Conservation (phyloP, 2,888 invertebrate species). For the Epirrhoe tristata region DNA sequence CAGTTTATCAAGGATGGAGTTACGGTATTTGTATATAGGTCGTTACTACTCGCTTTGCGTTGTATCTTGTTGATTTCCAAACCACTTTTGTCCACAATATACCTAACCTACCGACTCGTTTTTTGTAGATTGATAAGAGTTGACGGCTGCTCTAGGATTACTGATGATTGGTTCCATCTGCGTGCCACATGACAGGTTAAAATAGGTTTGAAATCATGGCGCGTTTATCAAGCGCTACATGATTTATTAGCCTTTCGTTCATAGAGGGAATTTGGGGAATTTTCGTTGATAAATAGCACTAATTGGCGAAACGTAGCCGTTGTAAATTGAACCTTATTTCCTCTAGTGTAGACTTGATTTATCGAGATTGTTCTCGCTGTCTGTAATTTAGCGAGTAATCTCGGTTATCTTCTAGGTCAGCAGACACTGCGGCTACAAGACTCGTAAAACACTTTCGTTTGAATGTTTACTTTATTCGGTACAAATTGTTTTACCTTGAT, state of each 20-base stretch:
- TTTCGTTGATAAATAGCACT: conserved; percentile 35
- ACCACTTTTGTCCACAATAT: conserved; percentile 72
- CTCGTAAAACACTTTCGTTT: conserved; percentile 29
- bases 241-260: conserved; percentile 47
- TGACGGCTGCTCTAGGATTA: conserved; percentile 52
- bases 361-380: conserved; percentile 5
- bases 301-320: conserved; percentile 32
- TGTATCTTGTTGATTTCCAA: conserved; percentile 77
- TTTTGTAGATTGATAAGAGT: conserved; percentile 60
- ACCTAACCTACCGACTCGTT: conserved; percentile 45
- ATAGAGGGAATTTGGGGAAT: conserved; percentile 33
- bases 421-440: conserved; percentile 24
- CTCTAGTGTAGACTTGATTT: conserved; percentile 14
- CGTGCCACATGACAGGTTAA: conserved; percentile 41
- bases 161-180: conserved; percentile 49
- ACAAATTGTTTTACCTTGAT: conserved; percentile 10
- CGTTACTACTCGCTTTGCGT: conserved; percentile 71
- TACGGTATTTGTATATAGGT: conserved; percentile 68
- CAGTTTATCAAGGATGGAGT: conserved; percentile 52
- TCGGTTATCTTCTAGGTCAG: conserved; percentile 25
- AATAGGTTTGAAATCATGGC: conserved; percentile 32
- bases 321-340: conserved; percentile 26
- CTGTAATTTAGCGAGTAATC: conserved; percentile 22
- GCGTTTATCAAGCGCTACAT: conserved; percentile 41
- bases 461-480: conserved; percentile 23